Evolutionary conservation across 2,888 invertebrate genomes (phyloP), one percentile per base, ranked within the genome.

Genomic region (Drosophila histrio): DNA sequence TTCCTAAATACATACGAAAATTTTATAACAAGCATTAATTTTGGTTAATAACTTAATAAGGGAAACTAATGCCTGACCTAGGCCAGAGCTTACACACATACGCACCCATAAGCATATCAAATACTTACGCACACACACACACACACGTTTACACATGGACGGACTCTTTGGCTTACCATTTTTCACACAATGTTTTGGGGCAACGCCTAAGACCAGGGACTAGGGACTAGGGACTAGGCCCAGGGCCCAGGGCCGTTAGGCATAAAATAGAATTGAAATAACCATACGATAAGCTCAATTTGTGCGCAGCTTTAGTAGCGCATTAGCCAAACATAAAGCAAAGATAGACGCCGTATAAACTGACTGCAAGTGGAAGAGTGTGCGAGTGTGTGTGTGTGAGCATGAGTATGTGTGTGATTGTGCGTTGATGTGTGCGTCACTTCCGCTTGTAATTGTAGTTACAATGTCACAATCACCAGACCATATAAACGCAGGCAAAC

Each of bases 241-340:
- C 21, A 19, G 13, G 32, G 46, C 34, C 30, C 17, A 19, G 32
- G 21, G 56, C 60, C 46, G 81, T 64, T 72, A 54, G 69, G 69
- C 76, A 88, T 88, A 88, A 84, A 84, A 88, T 88, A 84, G 88
- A 84, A 87, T 88, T 81, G 87, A 81, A 84, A 88, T 84, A 84
- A 84, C 79, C 88, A 84, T 85, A 84, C 84, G 88, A 84, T 84
- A 84, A 84, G 87, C 84, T 82, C 88, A 84, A 84, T 84, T 84
- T 84, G 84, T 84, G 88, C 82, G 88, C 82, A 87, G 88, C 87
- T 88, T 88, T 83, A 87, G 83, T 86, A 64, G 84, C 65, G 83
- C 83, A 83, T 83, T 83, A 83, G 87, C 83, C 83, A 62, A 73
- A 82, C 82, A 88, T 88, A 83, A 86, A 86, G 73, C 88, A 83